Base-by-base conservation (phyloP, 2,113 vertebrate genomes). In the Zootoca vivipara region DNA sequence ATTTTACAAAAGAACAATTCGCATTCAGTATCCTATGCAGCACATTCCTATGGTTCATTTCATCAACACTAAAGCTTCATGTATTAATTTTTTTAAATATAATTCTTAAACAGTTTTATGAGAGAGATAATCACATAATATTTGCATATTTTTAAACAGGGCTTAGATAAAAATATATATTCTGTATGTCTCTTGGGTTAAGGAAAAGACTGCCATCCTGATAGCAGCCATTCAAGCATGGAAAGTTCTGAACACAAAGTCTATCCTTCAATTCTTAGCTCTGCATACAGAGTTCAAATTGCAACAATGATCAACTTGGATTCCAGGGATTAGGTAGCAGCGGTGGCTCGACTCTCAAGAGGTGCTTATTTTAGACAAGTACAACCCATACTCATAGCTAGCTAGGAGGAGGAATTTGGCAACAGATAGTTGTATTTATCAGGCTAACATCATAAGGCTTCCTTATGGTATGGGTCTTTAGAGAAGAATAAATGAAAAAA, bases 221-320 rank as follows among this genome's bases (percentile, higher is more conserved):
- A 93, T 95, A 94, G 95, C 93, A 96, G 91, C 80, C 80, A 88
- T 90, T 94, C 85, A 92, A 89, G 93, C 93, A 96, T 85, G 72
- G 72, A 92, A 95, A 94, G 28, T 94, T 56, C 91, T 28, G 91
- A 85, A 85, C 18, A 84, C 52, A 92, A 15, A 88, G 74, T 91
- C 82, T 42, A 91, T 89, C 80, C 77, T 92, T 95, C 90, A 75
- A 67, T 88, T 94, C 90, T 30, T 74, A 87, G 64, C 33, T 79
- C n/a, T 90, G 42, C 87, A 83, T 40, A 93, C 88, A 58, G 72
- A 91, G 87, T 90, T 94, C 83, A 89, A 94, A 46, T 86, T 28
- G 89, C 26, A 88, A 85, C 90, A 83, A 86, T 91, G 92, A 94
- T 82, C n/a, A 93, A 86, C 79, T 88, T 91, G 73, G 87, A 89